A percentile compares a stretch with the other conserved stretches of the same genome.
Evolutionary conservation across 2,113 vertebrate species (phyloP).

Genomic region (Mus pahari): DNA sequence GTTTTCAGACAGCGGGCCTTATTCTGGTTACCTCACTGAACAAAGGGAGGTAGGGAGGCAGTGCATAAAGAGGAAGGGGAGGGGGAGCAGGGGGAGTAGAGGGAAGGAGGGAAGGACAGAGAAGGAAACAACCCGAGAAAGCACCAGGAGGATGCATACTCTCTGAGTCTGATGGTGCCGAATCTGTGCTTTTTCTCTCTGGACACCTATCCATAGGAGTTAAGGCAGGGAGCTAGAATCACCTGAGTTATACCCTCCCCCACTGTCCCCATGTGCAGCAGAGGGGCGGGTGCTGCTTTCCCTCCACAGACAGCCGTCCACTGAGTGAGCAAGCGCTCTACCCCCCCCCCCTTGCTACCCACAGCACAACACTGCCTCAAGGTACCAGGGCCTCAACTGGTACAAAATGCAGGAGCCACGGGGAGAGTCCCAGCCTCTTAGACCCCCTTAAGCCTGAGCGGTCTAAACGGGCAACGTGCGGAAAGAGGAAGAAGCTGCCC

Average conservation of each 20-base stretch:
- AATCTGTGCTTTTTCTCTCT: not conserved
- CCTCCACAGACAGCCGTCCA: not conserved
- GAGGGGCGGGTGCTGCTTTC: not conserved
- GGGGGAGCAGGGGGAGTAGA: no score
- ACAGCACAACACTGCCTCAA: not conserved
- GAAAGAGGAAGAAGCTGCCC: no score
- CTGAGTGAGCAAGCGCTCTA: not conserved
- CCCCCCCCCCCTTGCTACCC: no score
- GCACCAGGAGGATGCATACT: not conserved
- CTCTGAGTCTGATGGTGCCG: not conserved
- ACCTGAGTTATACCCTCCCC: not conserved
- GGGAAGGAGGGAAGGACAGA: fast-evolving
- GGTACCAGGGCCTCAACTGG: not conserved
- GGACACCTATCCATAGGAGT: not conserved
- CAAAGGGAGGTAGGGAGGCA: not conserved
- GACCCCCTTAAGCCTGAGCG: not conserved
- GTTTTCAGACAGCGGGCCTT: not conserved
- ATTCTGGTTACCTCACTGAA: not conserved
- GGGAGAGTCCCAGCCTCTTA: not conserved
- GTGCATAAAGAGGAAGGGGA: not conserved
- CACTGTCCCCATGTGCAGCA: not conserved
- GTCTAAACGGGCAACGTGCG: not conserved
- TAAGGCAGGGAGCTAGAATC: not conserved
- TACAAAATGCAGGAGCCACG: not conserved
- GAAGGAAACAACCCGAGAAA: not conserved